Percentiles rank a stretch among this genome's conserved stretches.
Conservation (phyloP, 2,797 vertebrate species). For the Nothura maculosa region DNA sequence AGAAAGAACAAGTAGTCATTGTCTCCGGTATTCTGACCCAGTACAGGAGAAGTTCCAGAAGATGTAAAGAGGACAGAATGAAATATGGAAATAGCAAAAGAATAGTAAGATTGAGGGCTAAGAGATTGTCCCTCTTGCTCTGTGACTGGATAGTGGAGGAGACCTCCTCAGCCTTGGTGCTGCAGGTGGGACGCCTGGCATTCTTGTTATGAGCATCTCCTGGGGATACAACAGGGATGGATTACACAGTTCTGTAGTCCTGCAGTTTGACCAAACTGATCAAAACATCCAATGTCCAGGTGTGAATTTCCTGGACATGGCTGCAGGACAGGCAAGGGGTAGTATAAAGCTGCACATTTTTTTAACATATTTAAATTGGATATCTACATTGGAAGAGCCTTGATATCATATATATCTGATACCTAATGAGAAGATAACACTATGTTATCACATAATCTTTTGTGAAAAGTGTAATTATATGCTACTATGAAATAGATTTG, state of each 20-base stretch:
- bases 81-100: not conserved
- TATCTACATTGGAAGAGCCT: not conserved
- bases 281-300: not conserved
- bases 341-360: not conserved
- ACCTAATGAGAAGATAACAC: not conserved
- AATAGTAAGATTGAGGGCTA: not conserved
- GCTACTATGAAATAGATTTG: not conserved
- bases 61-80: not conserved
- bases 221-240: not conserved
- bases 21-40: not conserved
- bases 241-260: not conserved
- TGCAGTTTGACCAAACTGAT: not conserved
- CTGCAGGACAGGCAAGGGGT: not conserved
- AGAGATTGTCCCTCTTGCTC: not conserved
- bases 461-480: not conserved
- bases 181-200: not conserved
- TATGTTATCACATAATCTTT: not conserved
- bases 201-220: not conserved
- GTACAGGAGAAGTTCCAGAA: not conserved
- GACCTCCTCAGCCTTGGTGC: not conserved
- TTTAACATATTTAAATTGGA: not conserved
- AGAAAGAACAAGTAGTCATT: not conserved
- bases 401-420: not conserved
- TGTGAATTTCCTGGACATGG: not conserved
- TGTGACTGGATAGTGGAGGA: not conserved